A percentile compares a stretch with the other conserved stretches of the same genome.
phyloP scores from a whole-genome alignment of 1,140 invertebrate genomes.

The Achroia grisella region DNA sequence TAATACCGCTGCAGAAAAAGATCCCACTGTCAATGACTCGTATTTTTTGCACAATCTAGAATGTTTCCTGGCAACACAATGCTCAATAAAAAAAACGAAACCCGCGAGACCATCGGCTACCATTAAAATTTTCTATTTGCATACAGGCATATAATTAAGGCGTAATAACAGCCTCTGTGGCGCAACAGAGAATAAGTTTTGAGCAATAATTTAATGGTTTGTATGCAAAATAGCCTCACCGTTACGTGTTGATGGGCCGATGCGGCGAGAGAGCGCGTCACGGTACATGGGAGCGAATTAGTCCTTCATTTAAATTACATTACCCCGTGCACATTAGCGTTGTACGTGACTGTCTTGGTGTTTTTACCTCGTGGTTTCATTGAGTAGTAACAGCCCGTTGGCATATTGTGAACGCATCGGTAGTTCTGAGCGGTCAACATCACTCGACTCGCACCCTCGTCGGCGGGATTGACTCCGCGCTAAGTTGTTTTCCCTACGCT shows the following conservation, averaged over 20 bases:
- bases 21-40: conserved; percentile 14
- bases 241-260: conserved; percentile 67
- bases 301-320: conserved; percentile 70
- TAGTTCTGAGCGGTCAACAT: conserved; percentile 28
- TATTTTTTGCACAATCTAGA: conserved; percentile 16
- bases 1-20: neutral
- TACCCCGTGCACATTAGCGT: conserved; percentile 43
- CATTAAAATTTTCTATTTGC: conserved; percentile 67
- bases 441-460: conserved; percentile 31
- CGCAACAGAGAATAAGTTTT: conserved; percentile 72
- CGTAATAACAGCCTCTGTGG: conserved; percentile 66
- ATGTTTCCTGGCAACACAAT: conserved; percentile 27
- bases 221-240: conserved; percentile 69
- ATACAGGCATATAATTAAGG: conserved; percentile 67
- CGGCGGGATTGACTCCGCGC: conserved; percentile 21
- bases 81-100: conserved; percentile 31
- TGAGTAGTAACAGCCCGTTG: conserved; percentile 31
- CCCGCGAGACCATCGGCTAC: conserved; percentile 44
- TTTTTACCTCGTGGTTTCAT: conserved; percentile 40
- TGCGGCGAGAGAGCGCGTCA: conserved; percentile 59
- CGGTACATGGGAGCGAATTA: conserved; percentile 60
- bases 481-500: conserved; percentile 42
- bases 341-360: conserved; percentile 37
- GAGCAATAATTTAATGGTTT: conserved; percentile 72
- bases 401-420: conserved; percentile 32